Evolutionary conservation across 1,140 invertebrate genomes (phyloP).

Genomic region (Heliconius hermathena): DNA sequence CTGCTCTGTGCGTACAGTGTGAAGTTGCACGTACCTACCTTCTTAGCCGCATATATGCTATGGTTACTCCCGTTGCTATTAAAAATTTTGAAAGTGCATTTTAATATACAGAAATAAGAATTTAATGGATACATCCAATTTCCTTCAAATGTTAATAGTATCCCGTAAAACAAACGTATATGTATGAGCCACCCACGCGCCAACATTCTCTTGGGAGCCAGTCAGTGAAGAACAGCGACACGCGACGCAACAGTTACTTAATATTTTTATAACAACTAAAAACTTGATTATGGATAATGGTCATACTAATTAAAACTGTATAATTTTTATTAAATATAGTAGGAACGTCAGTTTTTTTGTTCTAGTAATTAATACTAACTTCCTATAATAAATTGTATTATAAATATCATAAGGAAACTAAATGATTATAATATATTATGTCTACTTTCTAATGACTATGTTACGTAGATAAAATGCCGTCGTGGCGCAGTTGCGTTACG

Average conservation of each 20-base stretch:
- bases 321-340: not conserved
- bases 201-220: not conserved
- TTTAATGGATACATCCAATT: not conserved
- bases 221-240: not conserved
- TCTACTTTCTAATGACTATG: not conserved
- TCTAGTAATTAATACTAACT: not conserved
- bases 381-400: not conserved
- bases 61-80: not conserved
- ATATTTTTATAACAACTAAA: slow-evolving; percentile 1
- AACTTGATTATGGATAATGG: not conserved
- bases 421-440: not conserved
- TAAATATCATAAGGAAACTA: not conserved
- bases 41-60: not conserved
- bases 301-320: not conserved
- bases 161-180: not conserved
- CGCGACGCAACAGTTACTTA: not conserved
- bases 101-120: not conserved
- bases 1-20: too few species aligned
- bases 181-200: not conserved
- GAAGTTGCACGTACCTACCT: too few species aligned
- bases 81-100: not conserved
- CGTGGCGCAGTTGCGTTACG: not conserved
- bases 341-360: not conserved
- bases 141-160: not conserved
- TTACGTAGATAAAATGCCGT: not conserved